phyloP scores from a whole-genome alignment of 2,113 vertebrate species.

The Cololabis saira region DNA sequence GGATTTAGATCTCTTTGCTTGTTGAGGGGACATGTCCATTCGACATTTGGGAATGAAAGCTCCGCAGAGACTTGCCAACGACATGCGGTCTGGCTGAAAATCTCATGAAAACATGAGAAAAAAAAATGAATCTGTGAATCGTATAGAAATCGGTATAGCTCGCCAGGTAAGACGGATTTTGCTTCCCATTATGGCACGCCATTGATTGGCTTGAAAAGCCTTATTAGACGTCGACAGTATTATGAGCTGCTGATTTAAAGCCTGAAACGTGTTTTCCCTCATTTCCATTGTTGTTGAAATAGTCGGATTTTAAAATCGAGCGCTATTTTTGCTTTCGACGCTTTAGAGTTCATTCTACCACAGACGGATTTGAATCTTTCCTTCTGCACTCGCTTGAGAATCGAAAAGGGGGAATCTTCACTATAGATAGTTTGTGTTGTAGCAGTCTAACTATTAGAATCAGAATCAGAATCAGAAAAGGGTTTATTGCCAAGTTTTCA shows the following conservation, averaged over 20 bases:
- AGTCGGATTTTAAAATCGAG: slow-evolving; percentile 34
- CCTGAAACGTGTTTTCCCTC: slow-evolving; percentile 4
- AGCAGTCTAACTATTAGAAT: slow-evolving; percentile 39
- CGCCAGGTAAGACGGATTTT: slow-evolving; percentile 68
- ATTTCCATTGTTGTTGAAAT: slow-evolving; percentile 10
- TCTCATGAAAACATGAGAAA: slow-evolving; percentile 19
- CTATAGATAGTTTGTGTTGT: slow-evolving; percentile 55
- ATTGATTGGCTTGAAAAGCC: slow-evolving; percentile 46
- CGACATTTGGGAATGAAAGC: slow-evolving; percentile 46
- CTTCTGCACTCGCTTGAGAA: slow-evolving; percentile 35
- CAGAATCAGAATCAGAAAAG: no score
- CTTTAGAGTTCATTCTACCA: slow-evolving; percentile 25
- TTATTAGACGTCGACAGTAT: slow-evolving; percentile 31
- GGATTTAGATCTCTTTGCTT: slow-evolving; percentile 44
- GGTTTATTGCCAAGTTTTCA: no score
- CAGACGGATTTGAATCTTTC: slow-evolving; percentile 23
- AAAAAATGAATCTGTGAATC: slow-evolving; percentile 50
- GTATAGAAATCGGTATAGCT: slow-evolving; percentile 55
- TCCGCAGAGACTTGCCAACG: slow-evolving; percentile 41
- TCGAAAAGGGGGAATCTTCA: slow-evolving; percentile 50
- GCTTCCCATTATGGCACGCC: slow-evolving; percentile 50
- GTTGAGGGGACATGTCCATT: slow-evolving; percentile 27
- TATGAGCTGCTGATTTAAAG: slow-evolving; percentile 24
- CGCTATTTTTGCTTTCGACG: slow-evolving; percentile 41
- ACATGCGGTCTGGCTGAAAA: slow-evolving; percentile 62